These are phyloP conservation scores for Pristiophorus japonicus DNA, from an alignment of 2,113 vertebrate species.

Conservation along the genomic window DNA sequence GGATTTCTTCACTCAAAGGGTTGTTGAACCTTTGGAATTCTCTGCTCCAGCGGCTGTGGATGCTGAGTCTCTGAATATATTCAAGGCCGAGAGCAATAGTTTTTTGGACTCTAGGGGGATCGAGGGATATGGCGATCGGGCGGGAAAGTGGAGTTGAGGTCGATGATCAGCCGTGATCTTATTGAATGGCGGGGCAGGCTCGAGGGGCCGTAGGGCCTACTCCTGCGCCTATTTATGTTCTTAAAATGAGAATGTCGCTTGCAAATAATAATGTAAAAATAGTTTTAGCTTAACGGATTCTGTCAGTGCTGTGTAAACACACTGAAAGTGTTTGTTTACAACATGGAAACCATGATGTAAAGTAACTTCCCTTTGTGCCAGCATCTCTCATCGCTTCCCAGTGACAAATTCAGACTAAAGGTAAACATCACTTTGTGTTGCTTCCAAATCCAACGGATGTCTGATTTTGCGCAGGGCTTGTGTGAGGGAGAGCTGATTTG, in stretches of 20 bases:
- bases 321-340: conserved; percentile 22
- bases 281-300: background rate
- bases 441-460: conserved; percentile 4
- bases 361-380: background rate
- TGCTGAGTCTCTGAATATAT: no score
- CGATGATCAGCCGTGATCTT: no score
- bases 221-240: no score
- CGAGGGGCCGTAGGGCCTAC: no score
- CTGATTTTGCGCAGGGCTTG: background rate
- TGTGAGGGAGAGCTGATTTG: background rate
- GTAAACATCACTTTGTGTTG: background rate
- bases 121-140: no score
- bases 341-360: background rate
- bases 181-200: no score
- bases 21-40: no score
- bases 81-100: no score
- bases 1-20: no score
- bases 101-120: no score
- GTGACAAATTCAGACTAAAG: background rate
- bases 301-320: background rate
- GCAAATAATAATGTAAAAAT: background rate
- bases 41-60: no score
- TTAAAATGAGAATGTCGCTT: background rate
- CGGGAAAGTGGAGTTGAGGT: no score
- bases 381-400: background rate